Base-by-base conservation (phyloP, 2,888 invertebrate species). In the Drosophila antonietae region DNA sequence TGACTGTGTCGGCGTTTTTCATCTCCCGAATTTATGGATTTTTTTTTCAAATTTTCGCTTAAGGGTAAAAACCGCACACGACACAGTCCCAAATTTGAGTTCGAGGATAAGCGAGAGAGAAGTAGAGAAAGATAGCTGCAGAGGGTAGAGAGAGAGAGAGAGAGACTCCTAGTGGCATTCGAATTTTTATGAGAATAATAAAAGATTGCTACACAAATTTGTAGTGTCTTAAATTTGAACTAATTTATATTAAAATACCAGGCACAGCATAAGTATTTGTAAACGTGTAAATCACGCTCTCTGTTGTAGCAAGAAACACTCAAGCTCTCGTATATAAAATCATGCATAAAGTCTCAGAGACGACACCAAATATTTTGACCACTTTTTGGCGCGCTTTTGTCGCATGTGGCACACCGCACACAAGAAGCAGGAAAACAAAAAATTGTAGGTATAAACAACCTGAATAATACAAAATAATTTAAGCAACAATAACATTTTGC, bases 391-490 rank as follows among this genome's bases (percentile, higher is more conserved):
- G 51, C 51, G 51, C 51, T 35, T 31, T 51, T 75, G 63, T 58
- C 63, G 59, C 64, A 57, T 56, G 64, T 31, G 47, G 15, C 23
- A 1, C 46, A 57, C 5, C 47, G 60, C 64, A 41, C 46, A 55
- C 46, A 28, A 66, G 62, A 58, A 20, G 64, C 43, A 39, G n/a
- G 49, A 51, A 44, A 33, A 58, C 43, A 55, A 47, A 39, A 28
- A 55, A 46, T 39, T 61, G 49, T 66, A 62, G 58, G 62, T 59
- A 69, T 58, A 67, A 73, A 73, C 78, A 76, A 80, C 80, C 82
- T 82, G 89, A 82, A 89, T 88, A 88, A 86, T 86, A 89, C 87
- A 74, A 83, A 83, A 81, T 83, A 90, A 86, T 86, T 89, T 89
- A 87, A 86, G 79, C 75, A 80, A 86, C 83, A 89, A 88, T 89